These are phyloP conservation scores for Hirtodrosophila trivittata DNA, from an alignment of 2,888 invertebrate genomes.

Conservation along the genomic window DNA sequence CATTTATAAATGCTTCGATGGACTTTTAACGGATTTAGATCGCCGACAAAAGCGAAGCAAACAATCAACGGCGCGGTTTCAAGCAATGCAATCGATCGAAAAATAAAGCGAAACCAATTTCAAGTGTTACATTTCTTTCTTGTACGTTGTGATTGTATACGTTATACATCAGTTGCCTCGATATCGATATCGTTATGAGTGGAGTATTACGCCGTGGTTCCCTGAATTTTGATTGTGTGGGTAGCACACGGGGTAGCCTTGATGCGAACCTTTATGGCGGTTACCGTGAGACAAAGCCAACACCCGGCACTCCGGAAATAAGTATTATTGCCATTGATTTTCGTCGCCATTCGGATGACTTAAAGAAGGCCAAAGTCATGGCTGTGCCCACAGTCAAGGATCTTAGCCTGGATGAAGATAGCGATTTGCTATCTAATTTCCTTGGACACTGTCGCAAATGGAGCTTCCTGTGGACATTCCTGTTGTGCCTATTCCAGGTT, in stretches of 20 bases:
- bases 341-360: constrained; percentile 80
- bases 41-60: constrained; percentile 62
- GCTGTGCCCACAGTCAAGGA: constrained; percentile 37
- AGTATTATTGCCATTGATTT: constrained; percentile 82
- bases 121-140: constrained; percentile 21
- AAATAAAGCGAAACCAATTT: constrained; percentile 27
- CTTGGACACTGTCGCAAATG: constrained; percentile 87
- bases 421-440: constrained; percentile 85
- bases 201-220: constrained; percentile 82
- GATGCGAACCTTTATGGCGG: constrained; percentile 78
- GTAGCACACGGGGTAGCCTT: constrained; percentile 70
- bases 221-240: constrained; percentile 75
- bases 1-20: constrained; percentile 70
- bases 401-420: constrained; percentile 80
- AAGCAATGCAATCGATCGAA: constrained; percentile 47
- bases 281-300: constrained; percentile 72
- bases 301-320: constrained; percentile 81
- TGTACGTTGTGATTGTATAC: neutral
- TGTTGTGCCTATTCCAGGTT: constrained; percentile 86
- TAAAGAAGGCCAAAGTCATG: constrained; percentile 70
- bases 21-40: constrained; percentile 79
- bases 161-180: neutral
- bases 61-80: constrained; percentile 49
- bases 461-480: constrained; percentile 86
- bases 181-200: constrained; percentile 69